Conservation (phyloP, 2,888 invertebrate species). For the Pheosia gnoma region DNA sequence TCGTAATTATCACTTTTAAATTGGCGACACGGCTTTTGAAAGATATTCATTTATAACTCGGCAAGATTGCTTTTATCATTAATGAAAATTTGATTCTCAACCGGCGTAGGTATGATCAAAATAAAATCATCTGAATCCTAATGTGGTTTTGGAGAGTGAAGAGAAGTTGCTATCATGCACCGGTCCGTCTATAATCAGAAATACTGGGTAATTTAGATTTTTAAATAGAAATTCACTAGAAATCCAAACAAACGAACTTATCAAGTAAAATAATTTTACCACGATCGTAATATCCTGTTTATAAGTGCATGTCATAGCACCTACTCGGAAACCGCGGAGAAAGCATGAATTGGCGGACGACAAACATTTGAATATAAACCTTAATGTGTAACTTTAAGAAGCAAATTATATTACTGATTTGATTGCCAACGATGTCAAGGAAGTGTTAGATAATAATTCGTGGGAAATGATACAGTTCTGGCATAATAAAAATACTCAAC, state of each 20-base stretch:
- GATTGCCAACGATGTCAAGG: conserved; percentile 20
- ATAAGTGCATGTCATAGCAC: neutral
- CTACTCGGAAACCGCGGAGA: conserved; percentile 7
- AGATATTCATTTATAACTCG: too few species aligned
- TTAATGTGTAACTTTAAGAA: conserved; percentile 16
- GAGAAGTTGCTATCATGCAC: neutral
- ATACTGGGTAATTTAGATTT: neutral
- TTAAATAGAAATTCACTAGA: neutral
- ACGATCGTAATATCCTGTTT: conserved; percentile 5
- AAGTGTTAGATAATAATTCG: conserved; percentile 19
- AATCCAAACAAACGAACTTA: neutral
- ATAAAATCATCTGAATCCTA: too few species aligned
- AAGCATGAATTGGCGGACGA: conserved; percentile 8
- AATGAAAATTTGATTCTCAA: too few species aligned
- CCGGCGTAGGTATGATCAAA: too few species aligned
- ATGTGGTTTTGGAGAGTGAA: too few species aligned
- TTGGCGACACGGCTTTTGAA: too few species aligned
- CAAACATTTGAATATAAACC: conserved; percentile 13
- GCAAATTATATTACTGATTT: neutral
- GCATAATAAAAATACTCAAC: conserved; percentile 5
- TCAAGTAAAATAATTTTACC: neutral
- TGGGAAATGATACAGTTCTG: conserved; percentile 6
- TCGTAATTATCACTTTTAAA: too few species aligned
- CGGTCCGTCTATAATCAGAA: neutral
- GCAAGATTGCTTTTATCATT: too few species aligned